Percentiles rank a stretch among this genome's conserved stretches.
Evolutionary conservation across 1,140 invertebrate species (phyloP).

Genomic region (Nasonia longicornis): DNA sequence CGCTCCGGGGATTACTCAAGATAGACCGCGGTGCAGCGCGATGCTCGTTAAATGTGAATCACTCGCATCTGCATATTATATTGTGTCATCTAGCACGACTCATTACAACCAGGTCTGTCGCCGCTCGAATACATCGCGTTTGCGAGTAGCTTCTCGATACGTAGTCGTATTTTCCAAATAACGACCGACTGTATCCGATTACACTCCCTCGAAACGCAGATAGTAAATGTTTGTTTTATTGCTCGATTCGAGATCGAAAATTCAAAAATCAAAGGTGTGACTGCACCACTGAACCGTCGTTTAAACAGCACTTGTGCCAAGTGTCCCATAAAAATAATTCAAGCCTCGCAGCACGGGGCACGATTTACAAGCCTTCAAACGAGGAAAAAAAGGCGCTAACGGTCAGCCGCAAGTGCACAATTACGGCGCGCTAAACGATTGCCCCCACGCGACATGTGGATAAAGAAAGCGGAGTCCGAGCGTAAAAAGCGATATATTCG

Average conservation of each 20-base stretch:
- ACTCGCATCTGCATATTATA: neutral
- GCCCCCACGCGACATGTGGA: neutral
- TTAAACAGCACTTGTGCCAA: neutral
- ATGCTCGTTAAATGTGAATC: neutral
- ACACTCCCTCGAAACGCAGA: too few relatives aligned
- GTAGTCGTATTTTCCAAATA: too few relatives aligned
- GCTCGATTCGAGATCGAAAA: too few relatives aligned
- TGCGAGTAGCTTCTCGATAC: too few relatives aligned
- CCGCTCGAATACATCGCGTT: too few relatives aligned
- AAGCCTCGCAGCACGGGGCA: neutral
- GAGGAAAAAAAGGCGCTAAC: slow-evolving; percentile 8
- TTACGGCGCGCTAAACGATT: neutral
- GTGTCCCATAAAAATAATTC: neutral
- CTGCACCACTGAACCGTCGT: neutral
- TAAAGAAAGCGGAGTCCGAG: neutral
- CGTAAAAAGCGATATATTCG: neutral
- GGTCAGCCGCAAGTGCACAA: neutral
- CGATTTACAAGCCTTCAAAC: neutral
- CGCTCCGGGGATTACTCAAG: neutral
- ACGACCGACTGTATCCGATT: too few relatives aligned
- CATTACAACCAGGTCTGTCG: too few relatives aligned
- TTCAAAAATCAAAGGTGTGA: neutral
- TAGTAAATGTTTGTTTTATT: slow-evolving; percentile 2
- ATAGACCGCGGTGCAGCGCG: neutral
- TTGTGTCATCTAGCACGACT: too few relatives aligned